A percentile compares a stretch with the other conserved stretches of the same genome.
These are phyloP conservation scores for Rhynchophorus ferrugineus DNA, from an alignment of 1,140 invertebrate genomes.

Conservation along the genomic window DNA sequence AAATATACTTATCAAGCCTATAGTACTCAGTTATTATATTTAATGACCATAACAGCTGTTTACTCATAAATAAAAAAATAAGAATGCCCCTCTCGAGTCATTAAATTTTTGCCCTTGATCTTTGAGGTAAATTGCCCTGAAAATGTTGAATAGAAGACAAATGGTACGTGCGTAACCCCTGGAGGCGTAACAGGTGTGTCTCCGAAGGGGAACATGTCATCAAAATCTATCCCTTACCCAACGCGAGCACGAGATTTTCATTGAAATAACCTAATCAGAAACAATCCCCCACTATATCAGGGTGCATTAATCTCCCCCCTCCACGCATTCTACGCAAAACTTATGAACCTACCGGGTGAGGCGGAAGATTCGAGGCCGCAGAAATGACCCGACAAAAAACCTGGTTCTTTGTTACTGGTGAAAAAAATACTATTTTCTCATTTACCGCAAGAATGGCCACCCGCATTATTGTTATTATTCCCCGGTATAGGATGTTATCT, in stretches of 20 bases:
- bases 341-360: too few relatives aligned
- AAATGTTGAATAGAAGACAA: neutral
- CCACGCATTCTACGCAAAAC: too few relatives aligned
- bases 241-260: neutral
- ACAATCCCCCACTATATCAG: neutral
- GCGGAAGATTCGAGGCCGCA: too few relatives aligned
- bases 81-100: too few relatives aligned
- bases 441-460: neutral
- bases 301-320: neutral
- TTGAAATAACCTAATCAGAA: neutral
- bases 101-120: too few relatives aligned
- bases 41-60: too few relatives aligned
- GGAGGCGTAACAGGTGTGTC: neutral
- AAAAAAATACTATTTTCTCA: neutral
- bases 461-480: too few relatives aligned
- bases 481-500: neutral
- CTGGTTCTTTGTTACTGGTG: neutral
- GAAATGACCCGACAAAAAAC: neutral
- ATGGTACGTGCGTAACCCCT: neutral
- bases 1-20: too few relatives aligned
- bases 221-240: neutral
- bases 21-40: too few relatives aligned
- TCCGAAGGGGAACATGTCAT: neutral
- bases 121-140: too few relatives aligned
- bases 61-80: too few relatives aligned